Percentiles rank a stretch among this genome's conserved stretches.
Evolutionary conservation across 2,113 vertebrate genomes (phyloP).

Genomic region (Corapipo altera): DNA sequence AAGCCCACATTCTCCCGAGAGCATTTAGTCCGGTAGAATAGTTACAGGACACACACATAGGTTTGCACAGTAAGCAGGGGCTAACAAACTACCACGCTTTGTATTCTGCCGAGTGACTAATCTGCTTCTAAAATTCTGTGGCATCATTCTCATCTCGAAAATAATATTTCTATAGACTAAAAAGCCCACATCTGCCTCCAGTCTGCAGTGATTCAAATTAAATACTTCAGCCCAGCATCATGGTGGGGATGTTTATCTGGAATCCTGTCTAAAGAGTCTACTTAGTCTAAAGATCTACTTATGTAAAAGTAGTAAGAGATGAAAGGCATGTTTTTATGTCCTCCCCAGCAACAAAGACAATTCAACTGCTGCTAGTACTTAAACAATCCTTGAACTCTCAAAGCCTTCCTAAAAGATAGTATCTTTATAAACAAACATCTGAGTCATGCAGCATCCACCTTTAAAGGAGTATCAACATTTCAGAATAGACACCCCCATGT

Average conservation of each 20-base stretch:
- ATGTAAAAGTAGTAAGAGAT: neutral
- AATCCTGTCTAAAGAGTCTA: neutral
- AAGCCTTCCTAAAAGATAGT: neutral
- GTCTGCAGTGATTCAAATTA: neutral
- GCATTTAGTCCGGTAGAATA: neutral
- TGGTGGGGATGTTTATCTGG: neutral
- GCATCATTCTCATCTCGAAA: neutral
- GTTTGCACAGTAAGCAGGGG: neutral
- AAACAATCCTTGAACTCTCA: neutral
- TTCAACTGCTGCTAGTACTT: neutral
- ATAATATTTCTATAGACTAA: neutral
- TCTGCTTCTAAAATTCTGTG: neutral
- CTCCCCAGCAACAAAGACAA: neutral
- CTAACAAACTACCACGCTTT: neutral
- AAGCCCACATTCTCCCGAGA: neutral
- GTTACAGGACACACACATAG: neutral
- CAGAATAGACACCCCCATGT: neutral
- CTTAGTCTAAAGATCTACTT: neutral
- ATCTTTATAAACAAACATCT: neutral
- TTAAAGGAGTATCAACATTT: neutral
- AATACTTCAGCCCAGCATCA: neutral
- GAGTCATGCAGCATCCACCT: neutral
- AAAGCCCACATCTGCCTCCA: neutral
- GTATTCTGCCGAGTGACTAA: neutral
- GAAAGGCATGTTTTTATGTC: neutral